These are phyloP conservation scores for Calameuta idolon DNA, from an alignment of 2,888 invertebrate genomes.

Conservation along the genomic window DNA sequence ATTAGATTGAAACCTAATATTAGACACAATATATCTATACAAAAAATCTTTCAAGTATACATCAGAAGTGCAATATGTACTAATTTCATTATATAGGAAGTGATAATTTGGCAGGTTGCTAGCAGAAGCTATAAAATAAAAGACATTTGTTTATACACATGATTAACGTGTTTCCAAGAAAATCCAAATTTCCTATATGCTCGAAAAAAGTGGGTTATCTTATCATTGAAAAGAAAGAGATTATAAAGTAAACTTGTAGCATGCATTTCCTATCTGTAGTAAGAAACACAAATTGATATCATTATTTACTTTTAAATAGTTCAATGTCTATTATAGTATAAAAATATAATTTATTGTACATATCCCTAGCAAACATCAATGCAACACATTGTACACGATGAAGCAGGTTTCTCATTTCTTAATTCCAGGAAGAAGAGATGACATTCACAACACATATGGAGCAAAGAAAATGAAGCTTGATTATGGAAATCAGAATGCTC, in stretches of 20 bases:
- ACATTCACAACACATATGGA: constrained; percentile 53
- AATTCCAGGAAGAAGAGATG: constrained; percentile 59
- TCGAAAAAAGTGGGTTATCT: not conserved
- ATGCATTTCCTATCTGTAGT: not conserved
- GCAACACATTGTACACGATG: not conserved
- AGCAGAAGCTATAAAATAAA: not conserved
- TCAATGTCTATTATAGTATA: not conserved
- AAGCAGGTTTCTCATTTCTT: not conserved
- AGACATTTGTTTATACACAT: not conserved
- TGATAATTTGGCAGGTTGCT: not conserved
- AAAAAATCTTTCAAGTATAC: not conserved
- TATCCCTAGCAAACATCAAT: not conserved
- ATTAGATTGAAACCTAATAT: not conserved
- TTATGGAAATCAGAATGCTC: constrained; percentile 60
- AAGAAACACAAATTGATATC: not conserved
- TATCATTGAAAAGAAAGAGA: not conserved
- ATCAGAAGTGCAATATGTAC: not conserved
- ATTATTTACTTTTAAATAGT: not conserved
- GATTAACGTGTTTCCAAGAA: not conserved
- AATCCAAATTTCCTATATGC: not conserved
- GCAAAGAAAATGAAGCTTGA: constrained; percentile 61
- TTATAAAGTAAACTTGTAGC: not conserved
- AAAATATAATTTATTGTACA: not conserved
- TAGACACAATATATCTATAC: not conserved
- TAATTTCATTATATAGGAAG: not conserved